Conservation (phyloP, 2,888 invertebrate species). For the Pammene fasciana region DNA sequence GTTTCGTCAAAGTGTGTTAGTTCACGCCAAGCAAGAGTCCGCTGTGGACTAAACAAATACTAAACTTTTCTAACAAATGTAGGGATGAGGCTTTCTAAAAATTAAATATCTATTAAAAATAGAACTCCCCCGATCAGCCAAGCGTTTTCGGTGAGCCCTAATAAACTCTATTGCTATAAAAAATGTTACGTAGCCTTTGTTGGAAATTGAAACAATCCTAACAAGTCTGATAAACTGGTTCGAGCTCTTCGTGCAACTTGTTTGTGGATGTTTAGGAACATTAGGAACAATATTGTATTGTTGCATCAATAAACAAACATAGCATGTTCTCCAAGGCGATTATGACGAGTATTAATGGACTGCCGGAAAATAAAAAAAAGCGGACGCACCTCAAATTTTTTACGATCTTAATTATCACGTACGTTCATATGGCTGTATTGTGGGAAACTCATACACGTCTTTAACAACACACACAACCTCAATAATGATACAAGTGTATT, state of each 20-base stretch:
- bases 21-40: too few relatives aligned
- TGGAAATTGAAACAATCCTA: not conserved
- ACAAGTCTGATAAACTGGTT: not conserved
- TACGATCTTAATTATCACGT: constrained; percentile 29
- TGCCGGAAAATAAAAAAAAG: constrained; percentile 34
- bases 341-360: constrained; percentile 10
- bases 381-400: constrained; percentile 32
- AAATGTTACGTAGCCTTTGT: not conserved
- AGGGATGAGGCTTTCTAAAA: too few relatives aligned
- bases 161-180: not conserved
- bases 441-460: constrained; percentile 29
- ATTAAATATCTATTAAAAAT: too few relatives aligned
- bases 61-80: too few relatives aligned
- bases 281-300: not conserved
- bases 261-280: not conserved
- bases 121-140: not conserved
- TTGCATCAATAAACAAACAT: constrained; percentile 2
- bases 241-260: not conserved
- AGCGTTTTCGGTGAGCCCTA: not conserved
- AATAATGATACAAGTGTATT: not conserved
- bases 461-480: not conserved
- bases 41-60: too few relatives aligned
- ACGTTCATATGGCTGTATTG: constrained; percentile 2
- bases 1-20: too few relatives aligned
- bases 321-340: constrained; percentile 4